Evolutionary conservation across 2,797 vertebrate genomes (phyloP), one percentile per base, ranked within the genome.

Genomic region (Falco novaeseelandiae): DNA sequence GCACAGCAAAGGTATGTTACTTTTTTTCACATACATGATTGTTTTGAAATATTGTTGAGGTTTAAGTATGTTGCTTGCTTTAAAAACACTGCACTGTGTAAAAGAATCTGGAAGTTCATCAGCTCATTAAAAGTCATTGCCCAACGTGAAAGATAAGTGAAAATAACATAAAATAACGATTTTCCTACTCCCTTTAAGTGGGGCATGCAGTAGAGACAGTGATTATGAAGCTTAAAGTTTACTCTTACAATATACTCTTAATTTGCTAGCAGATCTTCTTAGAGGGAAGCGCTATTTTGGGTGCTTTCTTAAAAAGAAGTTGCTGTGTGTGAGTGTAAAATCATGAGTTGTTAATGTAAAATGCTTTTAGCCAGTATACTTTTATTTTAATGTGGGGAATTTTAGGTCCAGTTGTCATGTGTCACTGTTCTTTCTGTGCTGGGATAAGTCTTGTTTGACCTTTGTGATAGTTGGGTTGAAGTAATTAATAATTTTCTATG

Each of bases 1-100:
- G 99, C 92, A 99, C 99, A 12, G 99, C 99, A 72, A 99, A 99
- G 99, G 99, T 99, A 97, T 38, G 9, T 72, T 34, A 7, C 10
- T 71, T 58, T 13, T 67, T 66, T 62, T 15, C 20, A 32, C 4
- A 10, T 34, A 4, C 7, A 0, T 61, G 44, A 55, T 32, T 74
- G 29, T 18, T 36, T 44, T 59, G 44, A 78, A 79, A 40, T 44
- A 4, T 3, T 58, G 19, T 34, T 59, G 63, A 44, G 44, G 44
- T 66, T 67, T 0, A 2, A 12, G 27, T 29, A 2, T 0, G 0
- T 14, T 14, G 14, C 15, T 74, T 91, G 20, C 25, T 57, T 86
- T 65, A 7, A 14, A 66, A 70, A 25, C 10, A 1, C 15, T 70
- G 21, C 27, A 7, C 2, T 72, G 25, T 49, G 13, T 83, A 23